These are phyloP conservation scores for Stichopus chloronotus DNA, from an alignment of 35 echinoderm and acorn worm species.

Conservation along the genomic window DNA sequence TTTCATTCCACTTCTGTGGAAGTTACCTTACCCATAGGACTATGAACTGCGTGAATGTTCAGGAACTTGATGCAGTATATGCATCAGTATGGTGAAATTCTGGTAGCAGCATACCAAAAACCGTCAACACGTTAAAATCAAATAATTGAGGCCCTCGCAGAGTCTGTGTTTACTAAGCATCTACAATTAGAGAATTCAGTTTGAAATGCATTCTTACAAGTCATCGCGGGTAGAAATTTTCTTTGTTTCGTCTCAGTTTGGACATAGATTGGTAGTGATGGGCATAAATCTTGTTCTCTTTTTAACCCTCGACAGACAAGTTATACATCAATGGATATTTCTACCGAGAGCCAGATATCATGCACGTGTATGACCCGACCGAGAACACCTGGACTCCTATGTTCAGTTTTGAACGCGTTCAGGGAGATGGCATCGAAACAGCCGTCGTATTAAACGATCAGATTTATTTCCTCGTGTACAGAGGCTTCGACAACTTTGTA, in stretches of 20 bases:
- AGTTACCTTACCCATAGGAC: too few relatives aligned
- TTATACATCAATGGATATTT: slow-evolving; percentile 97
- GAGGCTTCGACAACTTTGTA: slow-evolving; percentile 92
- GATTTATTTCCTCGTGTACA: slow-evolving; percentile 90
- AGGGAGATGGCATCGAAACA: slow-evolving; percentile 94
- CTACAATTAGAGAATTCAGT: too few relatives aligned
- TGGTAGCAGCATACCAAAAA: too few relatives aligned
- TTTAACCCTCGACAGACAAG: slow-evolving; percentile 44
- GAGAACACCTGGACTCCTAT: slow-evolving; percentile 83
- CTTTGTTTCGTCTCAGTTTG: background rate
- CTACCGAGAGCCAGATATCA: slow-evolving; percentile 95
- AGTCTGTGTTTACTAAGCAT: too few relatives aligned
- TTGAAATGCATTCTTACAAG: too few relatives aligned
- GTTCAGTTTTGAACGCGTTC: slow-evolving; percentile 80
- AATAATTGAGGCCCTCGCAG: too few relatives aligned
- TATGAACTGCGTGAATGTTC: too few relatives aligned
- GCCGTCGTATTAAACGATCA: slow-evolving; percentile 87
- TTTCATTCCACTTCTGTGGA: too few relatives aligned
- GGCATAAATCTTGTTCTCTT: background rate
- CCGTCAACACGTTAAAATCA: too few relatives aligned
- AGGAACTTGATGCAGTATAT: too few relatives aligned
- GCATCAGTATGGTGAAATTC: too few relatives aligned
- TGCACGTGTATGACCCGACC: slow-evolving; percentile 90
- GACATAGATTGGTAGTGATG: too few relatives aligned
- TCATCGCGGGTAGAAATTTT: background rate